Percentiles rank a stretch among this genome's conserved stretches.
Conservation (phyloP, 2,113 vertebrate genomes). For the Ptilonorhynchus violaceus region DNA sequence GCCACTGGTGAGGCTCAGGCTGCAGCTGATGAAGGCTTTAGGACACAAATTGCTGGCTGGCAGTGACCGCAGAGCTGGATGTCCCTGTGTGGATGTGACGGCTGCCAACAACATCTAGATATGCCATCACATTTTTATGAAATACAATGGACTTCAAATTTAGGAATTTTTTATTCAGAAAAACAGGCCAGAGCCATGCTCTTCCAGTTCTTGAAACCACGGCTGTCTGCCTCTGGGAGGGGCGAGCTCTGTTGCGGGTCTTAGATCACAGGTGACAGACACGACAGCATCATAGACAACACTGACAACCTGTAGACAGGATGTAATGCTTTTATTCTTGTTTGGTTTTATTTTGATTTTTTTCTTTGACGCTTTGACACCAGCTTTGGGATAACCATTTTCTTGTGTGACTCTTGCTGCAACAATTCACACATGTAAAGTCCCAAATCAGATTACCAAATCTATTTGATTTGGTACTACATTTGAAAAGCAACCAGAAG, state of each 20-base stretch:
- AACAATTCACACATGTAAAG: background rate
- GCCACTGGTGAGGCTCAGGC: background rate
- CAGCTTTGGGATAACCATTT: background rate
- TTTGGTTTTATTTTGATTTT: background rate
- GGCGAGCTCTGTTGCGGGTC: background rate
- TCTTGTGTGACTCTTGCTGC: background rate
- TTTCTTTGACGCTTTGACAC: background rate
- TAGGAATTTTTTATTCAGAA: background rate
- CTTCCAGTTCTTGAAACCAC: background rate
- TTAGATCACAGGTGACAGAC: background rate
- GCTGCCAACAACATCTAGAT: background rate
- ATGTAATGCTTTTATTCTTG: background rate
- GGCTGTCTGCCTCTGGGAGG: background rate
- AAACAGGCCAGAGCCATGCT: background rate
- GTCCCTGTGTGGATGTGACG: background rate
- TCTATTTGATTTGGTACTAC: background rate
- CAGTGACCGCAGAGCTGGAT: background rate
- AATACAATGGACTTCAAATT: background rate
- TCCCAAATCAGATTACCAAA: background rate
- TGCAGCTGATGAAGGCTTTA: background rate
- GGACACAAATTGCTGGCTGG: background rate
- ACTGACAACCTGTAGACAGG: background rate
- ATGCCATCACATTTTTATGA: background rate
- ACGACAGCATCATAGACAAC: background rate
- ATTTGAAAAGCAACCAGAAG: slow-evolving; percentile 30